A percentile compares a stretch with the other conserved stretches of the same genome.
Conservation (phyloP, 2,113 vertebrate genomes). For the Sturnus vulgaris region DNA sequence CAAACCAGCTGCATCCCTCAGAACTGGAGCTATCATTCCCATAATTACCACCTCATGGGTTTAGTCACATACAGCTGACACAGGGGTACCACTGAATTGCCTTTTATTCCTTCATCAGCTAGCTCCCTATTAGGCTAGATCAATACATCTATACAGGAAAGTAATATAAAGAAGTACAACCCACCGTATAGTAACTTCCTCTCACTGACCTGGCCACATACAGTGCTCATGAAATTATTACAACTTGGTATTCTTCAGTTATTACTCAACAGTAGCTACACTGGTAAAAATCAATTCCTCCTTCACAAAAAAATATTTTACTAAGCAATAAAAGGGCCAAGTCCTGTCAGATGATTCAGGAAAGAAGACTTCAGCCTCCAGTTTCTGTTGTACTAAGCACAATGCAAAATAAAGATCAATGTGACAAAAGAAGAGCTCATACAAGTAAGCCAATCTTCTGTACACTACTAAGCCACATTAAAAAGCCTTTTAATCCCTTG, state of each 20-base stretch:
- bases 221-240: constrained; percentile 25
- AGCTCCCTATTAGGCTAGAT: constrained; percentile 26
- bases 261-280: constrained; percentile 10
- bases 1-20: neutral
- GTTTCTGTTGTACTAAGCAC: constrained; percentile 48
- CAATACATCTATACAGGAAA: neutral
- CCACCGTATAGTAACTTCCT: neutral
- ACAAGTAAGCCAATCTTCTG: constrained; percentile 52
- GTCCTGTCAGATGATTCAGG: neutral
- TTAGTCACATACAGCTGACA: constrained; percentile 1
- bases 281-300: constrained; percentile 36
- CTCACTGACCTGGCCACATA: neutral
- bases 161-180: neutral
- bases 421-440: constrained; percentile 41
- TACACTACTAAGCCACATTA: constrained; percentile 44
- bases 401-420: constrained; percentile 57
- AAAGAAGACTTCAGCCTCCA: neutral
- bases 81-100: constrained; percentile 24
- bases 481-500: constrained; percentile 49
- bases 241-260: constrained; percentile 21
- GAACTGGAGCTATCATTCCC: neutral
- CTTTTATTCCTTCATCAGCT: constrained; percentile 48
- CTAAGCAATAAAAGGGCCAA: neutral
- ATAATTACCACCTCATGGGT: neutral
- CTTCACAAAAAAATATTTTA: neutral